phyloP scores from a whole-genome alignment of 2,888 invertebrate genomes.

The Caprella mutica region DNA sequence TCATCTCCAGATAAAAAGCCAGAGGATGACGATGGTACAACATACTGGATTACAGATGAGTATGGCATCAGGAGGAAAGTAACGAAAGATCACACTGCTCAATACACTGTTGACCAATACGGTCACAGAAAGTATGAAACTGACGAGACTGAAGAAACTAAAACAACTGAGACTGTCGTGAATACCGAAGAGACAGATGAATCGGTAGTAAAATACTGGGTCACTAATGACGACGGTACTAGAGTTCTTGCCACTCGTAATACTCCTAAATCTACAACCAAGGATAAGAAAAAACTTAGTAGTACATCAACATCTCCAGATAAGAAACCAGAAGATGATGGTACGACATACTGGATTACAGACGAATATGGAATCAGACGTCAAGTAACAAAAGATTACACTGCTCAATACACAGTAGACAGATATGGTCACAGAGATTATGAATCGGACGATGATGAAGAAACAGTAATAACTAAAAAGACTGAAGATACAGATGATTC shows the following conservation, averaged over 20 bases:
- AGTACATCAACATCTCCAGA: not conserved
- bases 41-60: constrained; percentile 8
- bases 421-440: no score
- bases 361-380: constrained; percentile 3
- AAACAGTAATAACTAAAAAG: no score
- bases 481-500: no score
- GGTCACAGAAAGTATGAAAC: not conserved
- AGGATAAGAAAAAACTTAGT: not conserved
- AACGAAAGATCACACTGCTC: not conserved
- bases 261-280: not conserved
- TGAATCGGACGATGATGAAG: no score
- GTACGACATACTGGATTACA: constrained; percentile 3
- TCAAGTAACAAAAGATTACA: not conserved
- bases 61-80: constrained; percentile 2
- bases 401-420: no score
- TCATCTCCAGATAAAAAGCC: no score
- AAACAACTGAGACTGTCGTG: not conserved
- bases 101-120: constrained; percentile 1
- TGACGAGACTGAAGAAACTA: not conserved
- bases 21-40: not conserved
- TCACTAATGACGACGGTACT: no score
- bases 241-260: not conserved
- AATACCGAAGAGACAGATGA: no score
- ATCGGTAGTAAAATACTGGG: no score
- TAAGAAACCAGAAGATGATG: no score